Base-by-base conservation (phyloP, 2,888 invertebrate species). In the Ditula angustiorana region DNA sequence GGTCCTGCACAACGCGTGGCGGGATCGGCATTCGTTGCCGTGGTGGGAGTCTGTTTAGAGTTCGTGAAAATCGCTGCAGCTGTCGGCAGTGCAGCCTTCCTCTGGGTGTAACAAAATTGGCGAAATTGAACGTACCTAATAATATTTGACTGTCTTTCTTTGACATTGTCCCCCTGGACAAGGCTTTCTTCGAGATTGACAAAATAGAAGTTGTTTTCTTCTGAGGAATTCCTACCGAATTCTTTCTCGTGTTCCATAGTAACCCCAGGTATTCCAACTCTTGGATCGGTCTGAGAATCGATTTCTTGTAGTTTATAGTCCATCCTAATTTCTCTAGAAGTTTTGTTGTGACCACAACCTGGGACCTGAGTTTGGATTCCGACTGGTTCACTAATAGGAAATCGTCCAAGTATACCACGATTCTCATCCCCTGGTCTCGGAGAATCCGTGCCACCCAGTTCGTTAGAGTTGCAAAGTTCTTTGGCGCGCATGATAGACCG, bases 361-460 rank as follows among this genome's bases (percentile, higher is more conserved):
- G 66, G 0, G 30, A 26, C 21, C 24, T 28, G 5, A 68, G 55
- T 2, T 53, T 35, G 21, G 5, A 8, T 23, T 13, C 52, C 3
- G 52, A 55, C 46, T 69, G 67, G n/a, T 60, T 67, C 24, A 26
- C 67, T 7, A 67, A 26, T 16, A 63, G 37, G 30, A 55, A 69
- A 21, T 69, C 67, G 69, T 69, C 67, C 66, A n/a, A n/a, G n/a
- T n/a, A n/a, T n/a, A n/a, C n/a, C n/a, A n/a, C n/a, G n/a, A n/a
- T n/a, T n/a, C n/a, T 47, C 13, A 67, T 23, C 1, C 62, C 67
- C 28, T 62, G 28, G 5, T 49, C n/a, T 26, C 67, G 33, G 8
- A 74, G 59, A 49, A 61, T 58, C n/a, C 69, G 62, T 16, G 74
- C 74, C n/a, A 74, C 59, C 72, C 71, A 75, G 30, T 74, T 74